Conservation (phyloP, 2,797 vertebrate genomes). For the Trichosurus vulpecula region DNA sequence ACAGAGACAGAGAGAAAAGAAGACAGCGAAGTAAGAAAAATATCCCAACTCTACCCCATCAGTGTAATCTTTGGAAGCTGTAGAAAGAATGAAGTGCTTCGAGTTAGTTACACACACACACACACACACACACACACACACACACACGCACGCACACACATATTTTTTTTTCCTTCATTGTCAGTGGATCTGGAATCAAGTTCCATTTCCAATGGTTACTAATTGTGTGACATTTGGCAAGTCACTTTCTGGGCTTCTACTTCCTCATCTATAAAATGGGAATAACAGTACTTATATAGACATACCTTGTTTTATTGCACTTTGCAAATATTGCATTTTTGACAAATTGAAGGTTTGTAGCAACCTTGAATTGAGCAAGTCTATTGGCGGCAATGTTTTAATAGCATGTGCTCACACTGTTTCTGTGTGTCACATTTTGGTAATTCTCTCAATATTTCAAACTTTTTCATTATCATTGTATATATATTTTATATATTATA, state of each 20-base stretch:
- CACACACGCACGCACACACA: too few relatives aligned
- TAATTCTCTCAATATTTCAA: too few relatives aligned
- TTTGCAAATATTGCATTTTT: neutral
- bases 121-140: too few relatives aligned
- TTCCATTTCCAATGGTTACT: neutral
- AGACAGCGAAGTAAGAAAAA: slow-evolving; percentile 5
- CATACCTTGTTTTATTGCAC: neutral
- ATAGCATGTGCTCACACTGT: neutral
- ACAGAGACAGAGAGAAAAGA: neutral
- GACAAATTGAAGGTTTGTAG: neutral
- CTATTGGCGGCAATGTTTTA: neutral
- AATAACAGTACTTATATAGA: neutral
- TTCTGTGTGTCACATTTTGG: neutral
- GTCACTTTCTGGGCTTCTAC: neutral
- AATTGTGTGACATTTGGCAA: neutral
- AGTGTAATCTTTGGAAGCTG: neutral
- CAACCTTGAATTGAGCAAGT: neutral
- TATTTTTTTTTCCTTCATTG: neutral
- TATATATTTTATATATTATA: too few relatives aligned
- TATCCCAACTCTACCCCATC: neutral
- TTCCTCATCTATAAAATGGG: neutral
- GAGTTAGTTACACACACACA: neutral
- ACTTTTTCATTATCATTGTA: too few relatives aligned
- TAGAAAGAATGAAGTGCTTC: neutral
- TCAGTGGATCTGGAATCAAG: neutral